phyloP scores from a whole-genome alignment of 2,113 vertebrate genomes.

The Sinocyclocheilus grahami region DNA sequence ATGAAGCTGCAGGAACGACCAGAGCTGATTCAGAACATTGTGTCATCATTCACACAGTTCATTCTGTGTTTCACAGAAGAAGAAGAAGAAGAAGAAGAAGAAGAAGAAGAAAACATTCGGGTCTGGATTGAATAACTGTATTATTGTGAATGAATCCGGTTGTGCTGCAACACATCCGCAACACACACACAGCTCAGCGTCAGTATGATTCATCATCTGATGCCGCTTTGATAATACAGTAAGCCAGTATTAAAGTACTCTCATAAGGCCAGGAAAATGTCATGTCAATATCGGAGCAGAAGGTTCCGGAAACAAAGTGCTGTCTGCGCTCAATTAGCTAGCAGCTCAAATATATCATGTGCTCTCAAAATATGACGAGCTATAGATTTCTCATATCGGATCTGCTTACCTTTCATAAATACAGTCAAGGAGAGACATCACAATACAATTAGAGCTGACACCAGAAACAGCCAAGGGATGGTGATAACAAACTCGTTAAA shows the following conservation, averaged over 20 bases:
- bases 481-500: slow-evolving; percentile 13
- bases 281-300: slow-evolving; percentile 71
- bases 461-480: neutral
- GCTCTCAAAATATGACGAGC: slow-evolving; percentile 63
- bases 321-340: slow-evolving; percentile 70
- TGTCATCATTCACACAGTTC: neutral
- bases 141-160: neutral
- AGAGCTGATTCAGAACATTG: slow-evolving; percentile 16
- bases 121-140: neutral
- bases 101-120: no score
- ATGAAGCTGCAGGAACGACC: slow-evolving; percentile 69
- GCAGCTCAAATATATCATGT: slow-evolving; percentile 61
- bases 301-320: slow-evolving; percentile 69
- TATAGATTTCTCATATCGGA: slow-evolving; percentile 62
- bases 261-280: slow-evolving; percentile 79
- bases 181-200: slow-evolving; percentile 35
- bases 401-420: slow-evolving; percentile 61
- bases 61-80: neutral
- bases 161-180: no score
- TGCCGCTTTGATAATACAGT: slow-evolving; percentile 72
- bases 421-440: neutral
- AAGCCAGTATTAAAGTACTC: slow-evolving; percentile 73
- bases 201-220: slow-evolving; percentile 69
- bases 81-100: no score
- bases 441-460: slow-evolving; percentile 17